Conservation (phyloP, 2,888 invertebrate genomes). For the Seladonia tumulorum region DNA sequence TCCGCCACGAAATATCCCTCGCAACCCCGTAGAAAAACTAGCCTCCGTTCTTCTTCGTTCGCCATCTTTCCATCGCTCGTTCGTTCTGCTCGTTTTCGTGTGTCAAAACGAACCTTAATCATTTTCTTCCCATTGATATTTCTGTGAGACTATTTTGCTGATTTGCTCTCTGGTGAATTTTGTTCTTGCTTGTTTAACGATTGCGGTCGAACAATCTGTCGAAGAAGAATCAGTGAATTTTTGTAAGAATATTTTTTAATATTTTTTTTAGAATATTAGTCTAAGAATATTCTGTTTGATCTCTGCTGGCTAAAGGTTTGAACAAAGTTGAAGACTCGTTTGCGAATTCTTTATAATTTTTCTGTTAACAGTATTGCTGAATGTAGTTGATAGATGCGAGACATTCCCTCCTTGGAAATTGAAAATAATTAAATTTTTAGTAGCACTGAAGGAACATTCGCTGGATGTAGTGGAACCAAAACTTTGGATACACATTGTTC, state of each 20-base stretch:
- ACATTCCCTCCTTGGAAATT: neutral
- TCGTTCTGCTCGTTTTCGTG: neutral
- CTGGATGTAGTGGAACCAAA: no score
- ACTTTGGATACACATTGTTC: no score
- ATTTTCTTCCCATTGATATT: neutral
- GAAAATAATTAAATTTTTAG: no score
- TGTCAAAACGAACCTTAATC: neutral
- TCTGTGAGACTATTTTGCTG: neutral
- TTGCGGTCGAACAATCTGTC: no score
- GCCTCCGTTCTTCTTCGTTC: neutral
- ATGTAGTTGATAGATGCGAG: no score
- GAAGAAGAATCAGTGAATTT: neutral
- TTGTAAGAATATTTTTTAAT: neutral
- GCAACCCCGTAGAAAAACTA: conserved; percentile 4
- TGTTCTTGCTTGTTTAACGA: neutral
- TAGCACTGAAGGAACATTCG: no score
- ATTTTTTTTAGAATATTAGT: no score
- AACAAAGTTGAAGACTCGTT: no score
- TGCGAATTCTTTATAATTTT: no score
- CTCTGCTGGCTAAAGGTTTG: no score
- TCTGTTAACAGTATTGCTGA: no score
- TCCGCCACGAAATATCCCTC: neutral
- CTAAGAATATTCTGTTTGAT: neutral
- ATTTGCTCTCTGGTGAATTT: neutral
- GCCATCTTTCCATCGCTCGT: neutral